phyloP scores from a whole-genome alignment of 92 coral and sea anemone species.

The Metridium senile region DNA sequence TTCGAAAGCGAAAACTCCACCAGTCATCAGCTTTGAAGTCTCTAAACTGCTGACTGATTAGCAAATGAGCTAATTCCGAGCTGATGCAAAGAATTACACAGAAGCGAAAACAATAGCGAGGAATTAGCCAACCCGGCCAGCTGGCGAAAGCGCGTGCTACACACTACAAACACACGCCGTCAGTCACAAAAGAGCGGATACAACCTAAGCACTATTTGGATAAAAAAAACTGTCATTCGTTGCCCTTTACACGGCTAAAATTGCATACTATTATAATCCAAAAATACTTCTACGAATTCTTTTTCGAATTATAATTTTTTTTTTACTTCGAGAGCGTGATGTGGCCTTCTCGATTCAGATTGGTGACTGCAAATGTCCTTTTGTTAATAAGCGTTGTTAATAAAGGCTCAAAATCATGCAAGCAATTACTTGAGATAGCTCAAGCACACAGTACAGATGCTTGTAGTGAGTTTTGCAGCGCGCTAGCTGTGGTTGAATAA shows the following conservation, averaged over 20 bases:
- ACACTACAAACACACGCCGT: slow-evolving; percentile 31
- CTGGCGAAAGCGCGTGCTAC: slow-evolving; percentile 37
- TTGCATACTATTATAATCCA: background rate
- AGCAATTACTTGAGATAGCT: background rate
- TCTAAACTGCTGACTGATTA: background rate
- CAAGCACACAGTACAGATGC: background rate
- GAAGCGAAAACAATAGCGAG: slow-evolving; percentile 13
- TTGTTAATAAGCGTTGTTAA: background rate
- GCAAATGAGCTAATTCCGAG: slow-evolving; percentile 20
- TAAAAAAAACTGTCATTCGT: background rate
- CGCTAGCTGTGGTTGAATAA: too few relatives aligned
- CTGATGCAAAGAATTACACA: slow-evolving; percentile 4
- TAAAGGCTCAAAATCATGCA: background rate
- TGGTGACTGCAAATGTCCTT: background rate
- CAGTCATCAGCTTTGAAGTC: slow-evolving; percentile 9
- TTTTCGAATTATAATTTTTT: background rate
- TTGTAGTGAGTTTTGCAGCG: background rate
- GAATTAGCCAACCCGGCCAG: slow-evolving; percentile 33
- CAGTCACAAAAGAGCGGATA: slow-evolving; percentile 27
- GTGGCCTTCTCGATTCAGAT: background rate
- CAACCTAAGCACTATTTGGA: slow-evolving; percentile 7
- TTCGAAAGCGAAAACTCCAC: slow-evolving; percentile 25
- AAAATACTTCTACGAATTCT: background rate
- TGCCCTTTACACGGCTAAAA: background rate
- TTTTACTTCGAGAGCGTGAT: background rate